Conservation (phyloP, 2,113 vertebrate species). For the Eira barbara region DNA sequence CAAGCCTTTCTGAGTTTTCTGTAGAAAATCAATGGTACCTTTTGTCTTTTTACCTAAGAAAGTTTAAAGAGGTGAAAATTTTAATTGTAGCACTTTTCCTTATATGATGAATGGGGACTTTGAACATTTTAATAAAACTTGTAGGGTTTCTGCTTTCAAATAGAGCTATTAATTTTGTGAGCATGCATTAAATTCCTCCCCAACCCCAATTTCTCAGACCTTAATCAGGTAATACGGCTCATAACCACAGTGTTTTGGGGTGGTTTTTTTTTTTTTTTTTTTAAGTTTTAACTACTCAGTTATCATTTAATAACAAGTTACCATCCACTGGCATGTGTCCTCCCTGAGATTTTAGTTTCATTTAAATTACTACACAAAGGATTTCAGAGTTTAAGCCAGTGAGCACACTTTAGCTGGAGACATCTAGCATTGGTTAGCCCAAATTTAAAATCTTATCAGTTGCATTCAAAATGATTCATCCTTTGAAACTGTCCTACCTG, state of each 20-base stretch:
- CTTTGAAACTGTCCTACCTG: conserved; percentile 31
- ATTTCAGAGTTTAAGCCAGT: background rate
- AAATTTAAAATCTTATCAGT: conserved; percentile 54
- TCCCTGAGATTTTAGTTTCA: background rate
- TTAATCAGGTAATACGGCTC: background rate
- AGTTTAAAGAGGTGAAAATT: background rate
- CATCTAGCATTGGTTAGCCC: background rate
- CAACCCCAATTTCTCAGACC: background rate
- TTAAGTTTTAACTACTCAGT: background rate
- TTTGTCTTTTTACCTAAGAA: background rate
- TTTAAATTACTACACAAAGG: background rate
- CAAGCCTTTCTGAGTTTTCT: background rate
- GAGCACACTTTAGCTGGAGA: background rate
- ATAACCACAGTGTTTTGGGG: background rate
- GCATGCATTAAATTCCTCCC: background rate
- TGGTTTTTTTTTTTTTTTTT: background rate
- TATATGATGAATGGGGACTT: background rate
- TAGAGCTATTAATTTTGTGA: background rate
- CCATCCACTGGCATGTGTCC: background rate
- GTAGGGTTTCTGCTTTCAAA: conserved; percentile 10
- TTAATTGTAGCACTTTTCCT: background rate
- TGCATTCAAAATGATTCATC: background rate
- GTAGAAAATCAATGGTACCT: background rate
- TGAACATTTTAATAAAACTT: background rate
- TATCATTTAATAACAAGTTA: background rate